Conservation (phyloP, 2,888 invertebrate genomes). For the Chrysolina oricalcia region DNA sequence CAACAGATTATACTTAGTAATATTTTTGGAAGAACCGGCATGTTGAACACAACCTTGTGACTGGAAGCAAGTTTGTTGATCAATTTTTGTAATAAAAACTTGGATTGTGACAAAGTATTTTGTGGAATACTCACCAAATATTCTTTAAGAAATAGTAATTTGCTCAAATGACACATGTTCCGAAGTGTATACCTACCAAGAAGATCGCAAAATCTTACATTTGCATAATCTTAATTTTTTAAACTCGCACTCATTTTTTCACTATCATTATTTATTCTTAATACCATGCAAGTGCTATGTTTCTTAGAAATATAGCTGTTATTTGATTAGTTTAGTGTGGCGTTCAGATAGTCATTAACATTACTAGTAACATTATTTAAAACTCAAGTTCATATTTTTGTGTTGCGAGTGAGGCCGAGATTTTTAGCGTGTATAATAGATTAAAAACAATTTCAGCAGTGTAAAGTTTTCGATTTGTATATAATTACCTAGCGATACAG, state of each 20-base stretch:
- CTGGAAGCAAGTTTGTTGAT: no score
- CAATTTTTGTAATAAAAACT: no score
- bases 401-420: slow-evolving; percentile 63
- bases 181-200: slow-evolving; percentile 9
- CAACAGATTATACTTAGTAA: no score
- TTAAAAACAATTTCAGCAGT: slow-evolving; percentile 56
- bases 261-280: slow-evolving; percentile 62
- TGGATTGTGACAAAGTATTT: not conserved
- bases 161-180: slow-evolving; percentile 1
- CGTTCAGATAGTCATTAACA: slow-evolving; percentile 62
- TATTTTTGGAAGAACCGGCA: no score
- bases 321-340: slow-evolving; percentile 62
- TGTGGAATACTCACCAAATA: not conserved
- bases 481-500: slow-evolving; percentile 46
- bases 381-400: slow-evolving; percentile 51
- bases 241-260: slow-evolving; percentile 49
- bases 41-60: no score
- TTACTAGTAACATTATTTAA: slow-evolving; percentile 43
- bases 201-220: not conserved
- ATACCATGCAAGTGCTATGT: slow-evolving; percentile 66
- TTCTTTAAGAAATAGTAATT: not conserved
- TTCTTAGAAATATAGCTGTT: slow-evolving; percentile 58
- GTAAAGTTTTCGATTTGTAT: slow-evolving; percentile 60
- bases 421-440: slow-evolving; percentile 52
- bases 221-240: slow-evolving; percentile 42